Percentiles rank a stretch among this genome's conserved stretches.
These are phyloP conservation scores for Trinectes maculatus DNA, from an alignment of 2,113 vertebrate genomes.

Conservation along the genomic window DNA sequence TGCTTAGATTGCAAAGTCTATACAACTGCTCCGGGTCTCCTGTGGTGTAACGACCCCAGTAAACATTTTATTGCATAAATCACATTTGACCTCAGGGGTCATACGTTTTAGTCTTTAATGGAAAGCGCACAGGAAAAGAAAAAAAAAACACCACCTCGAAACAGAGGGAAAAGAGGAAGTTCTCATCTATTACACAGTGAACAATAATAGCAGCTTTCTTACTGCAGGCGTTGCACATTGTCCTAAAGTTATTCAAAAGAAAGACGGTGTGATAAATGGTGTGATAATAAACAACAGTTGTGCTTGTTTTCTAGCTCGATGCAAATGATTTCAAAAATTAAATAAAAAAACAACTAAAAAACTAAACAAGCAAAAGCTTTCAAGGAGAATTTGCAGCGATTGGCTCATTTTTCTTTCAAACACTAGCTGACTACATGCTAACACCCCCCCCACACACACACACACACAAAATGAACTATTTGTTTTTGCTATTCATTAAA, in stretches of 20 bases:
- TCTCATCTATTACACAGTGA: slow-evolving; percentile 68
- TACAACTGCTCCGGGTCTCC: slow-evolving; percentile 87
- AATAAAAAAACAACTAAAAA: slow-evolving; percentile 16
- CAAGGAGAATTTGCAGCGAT: slow-evolving; percentile 40
- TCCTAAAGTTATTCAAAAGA: slow-evolving; percentile 29
- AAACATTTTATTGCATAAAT: slow-evolving; percentile 99
- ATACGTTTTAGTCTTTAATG: slow-evolving; percentile 68
- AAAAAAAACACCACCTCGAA: slow-evolving; percentile 12
- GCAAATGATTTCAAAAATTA: slow-evolving; percentile 40
- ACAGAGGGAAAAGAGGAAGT: slow-evolving; percentile 40
- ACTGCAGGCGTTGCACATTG: slow-evolving; percentile 74
- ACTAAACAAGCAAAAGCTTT: slow-evolving; percentile 19
- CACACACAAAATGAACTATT: slow-evolving; percentile 49
- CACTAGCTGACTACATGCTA: slow-evolving; percentile 53
- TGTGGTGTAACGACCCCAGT: slow-evolving; percentile 84
- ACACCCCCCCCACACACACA: slow-evolving; percentile 77
- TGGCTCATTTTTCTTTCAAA: slow-evolving; percentile 58
- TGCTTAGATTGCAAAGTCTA: slow-evolving; percentile 93
- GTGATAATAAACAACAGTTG: slow-evolving; percentile 69
- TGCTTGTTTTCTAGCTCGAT: slow-evolving; percentile 76
- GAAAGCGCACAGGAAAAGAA: slow-evolving; percentile 42
- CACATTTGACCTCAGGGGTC: slow-evolving; percentile 84
- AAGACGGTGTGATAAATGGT: slow-evolving; percentile 29
- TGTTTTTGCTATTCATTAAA: slow-evolving; percentile 41
- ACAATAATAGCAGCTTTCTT: slow-evolving; percentile 85